Evolutionary conservation across 1,140 invertebrate genomes (phyloP).

Genomic region (Drosophila seguyi): DNA sequence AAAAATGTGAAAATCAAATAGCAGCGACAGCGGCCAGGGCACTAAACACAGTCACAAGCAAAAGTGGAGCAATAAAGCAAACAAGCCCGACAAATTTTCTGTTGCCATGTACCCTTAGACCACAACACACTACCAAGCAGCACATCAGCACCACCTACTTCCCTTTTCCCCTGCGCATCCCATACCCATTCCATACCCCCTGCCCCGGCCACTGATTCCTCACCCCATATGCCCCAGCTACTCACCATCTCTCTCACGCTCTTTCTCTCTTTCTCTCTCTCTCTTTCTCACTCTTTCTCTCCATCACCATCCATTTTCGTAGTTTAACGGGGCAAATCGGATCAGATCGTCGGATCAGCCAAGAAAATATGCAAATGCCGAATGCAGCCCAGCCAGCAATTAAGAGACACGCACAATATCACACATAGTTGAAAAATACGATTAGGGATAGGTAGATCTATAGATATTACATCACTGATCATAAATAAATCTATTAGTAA

Average conservation of each 20-base stretch:
- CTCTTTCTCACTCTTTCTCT: slow-evolving; percentile 11
- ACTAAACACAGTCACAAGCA: slow-evolving; percentile 81
- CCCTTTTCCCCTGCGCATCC: slow-evolving; percentile 6
- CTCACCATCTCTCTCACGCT: slow-evolving; percentile 9
- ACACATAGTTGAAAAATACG: slow-evolving; percentile 10
- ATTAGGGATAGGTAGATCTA: neutral
- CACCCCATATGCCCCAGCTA: slow-evolving; percentile 8
- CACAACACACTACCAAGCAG: slow-evolving; percentile 25
- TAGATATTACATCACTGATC: neutral
- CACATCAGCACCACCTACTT: slow-evolving; percentile 7
- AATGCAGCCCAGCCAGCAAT: slow-evolving; percentile 22
- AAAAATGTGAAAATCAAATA: slow-evolving; percentile 84
- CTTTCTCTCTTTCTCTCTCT: slow-evolving; percentile 13
- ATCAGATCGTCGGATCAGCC: slow-evolving; percentile 23
- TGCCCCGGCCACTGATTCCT: slow-evolving; percentile 7
- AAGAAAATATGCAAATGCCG: slow-evolving; percentile 53
- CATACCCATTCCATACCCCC: neutral
- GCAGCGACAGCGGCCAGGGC: slow-evolving; percentile 66
- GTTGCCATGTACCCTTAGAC: slow-evolving; percentile 54
- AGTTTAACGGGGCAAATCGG: slow-evolving; percentile 13
- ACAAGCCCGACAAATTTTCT: slow-evolving; percentile 59
- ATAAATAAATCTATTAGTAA: neutral
- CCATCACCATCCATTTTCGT: slow-evolving; percentile 18
- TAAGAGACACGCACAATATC: slow-evolving; percentile 47
- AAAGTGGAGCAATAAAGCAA: slow-evolving; percentile 83